Base-by-base conservation (phyloP, 2,888 invertebrate species). In the Drosophila cognata region DNA sequence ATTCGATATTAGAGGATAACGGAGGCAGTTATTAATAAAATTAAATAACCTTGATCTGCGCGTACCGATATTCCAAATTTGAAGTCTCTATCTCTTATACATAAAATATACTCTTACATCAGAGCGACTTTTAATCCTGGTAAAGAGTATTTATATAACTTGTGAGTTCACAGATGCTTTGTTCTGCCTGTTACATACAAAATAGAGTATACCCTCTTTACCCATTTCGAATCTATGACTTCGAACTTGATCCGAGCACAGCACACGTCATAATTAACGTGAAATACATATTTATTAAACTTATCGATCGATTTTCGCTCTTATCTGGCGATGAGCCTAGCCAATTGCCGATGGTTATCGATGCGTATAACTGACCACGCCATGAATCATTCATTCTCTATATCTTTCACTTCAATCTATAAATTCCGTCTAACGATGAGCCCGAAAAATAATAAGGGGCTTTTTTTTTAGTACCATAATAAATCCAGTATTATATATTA, bases 331-430 rank as follows among this genome's bases (percentile, higher is more conserved):
- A 68, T 74, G 57, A 82, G 65, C 73, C 58, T 29, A 43, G 21
- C 21, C 29, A 63, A 29, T 31, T 11, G 38, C n/a, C 7, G n/a
- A 46, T 55, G 48, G 31, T 33, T 55, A 53, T 61, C 36, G 52
- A 56, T 28, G 52, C 50, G 51, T 62, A 52, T 69, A 69, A 82
- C 86, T 85, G 80, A 80, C 86, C 86, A 77, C 41, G 58, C 50
- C 41, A 73, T 86, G 83, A 84, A 63, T 84, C 83, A 84, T 75
- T 50, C n/a, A 48, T 46, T 46, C 21, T 41, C 41, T 71, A 69
- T 68, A 67, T 36, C 46, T 35, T 53, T 66, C 36, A 29, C 33
- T 8, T 28, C 55, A 61, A 74, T 74, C 70, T 55, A 65, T 25
- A 41, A 51, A 43, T 28, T 6, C 6, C n/a, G 18, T 28, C 10